A percentile compares a stretch with the other conserved stretches of the same genome.
These are phyloP conservation scores for Edolisoma coerulescens DNA, from an alignment of 2,113 vertebrate genomes.

Conservation along the genomic window DNA sequence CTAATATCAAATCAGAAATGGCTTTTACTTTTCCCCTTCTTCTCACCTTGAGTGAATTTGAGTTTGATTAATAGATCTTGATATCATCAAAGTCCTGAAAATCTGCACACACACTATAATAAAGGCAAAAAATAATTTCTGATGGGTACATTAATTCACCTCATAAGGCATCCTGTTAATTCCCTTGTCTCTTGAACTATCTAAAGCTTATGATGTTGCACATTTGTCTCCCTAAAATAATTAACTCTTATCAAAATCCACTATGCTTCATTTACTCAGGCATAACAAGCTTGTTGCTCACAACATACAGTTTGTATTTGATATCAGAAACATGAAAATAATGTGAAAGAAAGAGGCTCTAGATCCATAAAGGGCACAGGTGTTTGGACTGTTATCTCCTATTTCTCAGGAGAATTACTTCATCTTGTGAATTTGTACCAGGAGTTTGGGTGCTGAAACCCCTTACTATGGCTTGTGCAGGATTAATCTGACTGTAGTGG, in stretches of 20 bases:
- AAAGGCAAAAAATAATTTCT: neutral
- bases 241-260: neutral
- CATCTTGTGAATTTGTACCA: neutral
- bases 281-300: neutral
- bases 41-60: constrained; percentile 19
- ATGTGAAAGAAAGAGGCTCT: neutral
- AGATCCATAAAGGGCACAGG: neutral
- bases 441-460: neutral
- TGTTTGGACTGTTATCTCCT: neutral
- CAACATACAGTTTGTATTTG: neutral
- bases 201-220: neutral
- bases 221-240: neutral
- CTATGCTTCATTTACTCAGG: neutral
- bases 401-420: neutral
- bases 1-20: constrained; percentile 37
- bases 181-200: neutral
- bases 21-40: neutral
- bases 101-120: neutral
- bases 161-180: neutral
- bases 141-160: neutral
- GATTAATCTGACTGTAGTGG: neutral
- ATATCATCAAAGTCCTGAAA: neutral
- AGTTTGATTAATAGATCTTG: constrained; percentile 41
- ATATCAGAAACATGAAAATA: neutral
- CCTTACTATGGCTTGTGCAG: neutral